Evolutionary conservation across 2,888 invertebrate genomes (phyloP), one percentile per base, ranked within the genome.

Genomic region (Ypsolopha sequella): DNA sequence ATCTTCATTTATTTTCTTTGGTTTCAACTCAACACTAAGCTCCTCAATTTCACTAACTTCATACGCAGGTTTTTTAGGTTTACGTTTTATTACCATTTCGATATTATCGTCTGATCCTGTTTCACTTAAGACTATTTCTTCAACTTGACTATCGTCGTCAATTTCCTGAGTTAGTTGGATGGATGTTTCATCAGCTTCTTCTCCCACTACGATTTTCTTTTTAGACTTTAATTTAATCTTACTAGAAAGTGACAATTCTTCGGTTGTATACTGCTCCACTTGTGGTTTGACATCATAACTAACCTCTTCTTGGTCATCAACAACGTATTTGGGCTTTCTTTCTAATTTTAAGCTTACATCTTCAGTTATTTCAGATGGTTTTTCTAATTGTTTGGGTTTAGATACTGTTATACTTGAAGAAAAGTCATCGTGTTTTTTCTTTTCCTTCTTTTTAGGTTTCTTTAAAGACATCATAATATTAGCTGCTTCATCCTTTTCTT

Each of bases 191-290:
- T 90, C 91, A 36, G 90, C 87, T 70, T 91, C 92, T 76, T 93
- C 93, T 33, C 88, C 88, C 63, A 89, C 84, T 7, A 89, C 90
- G 11, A 86, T 76, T 51, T 89, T 90, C 60, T 88, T 90, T 66
- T 88, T 90, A 56, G 91, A 89, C 65, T 91, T 91, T 36, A 93
- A 63, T 73, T 89, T 91, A 33, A 93, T 90, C 74, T 91, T 92
- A 57, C 92, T 92, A 0, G 91, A 91, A 78, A 92, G 88, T 9
- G 91, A 91, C 55, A 93, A 82, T 66, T 93, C 92, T 82, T 93
- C 92, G 69, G 91, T 90, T 48, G 90, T 90, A 62, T 90, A 91
- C 51, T 76, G 75, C 36, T 81, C 79, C 34, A 61, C 61, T 59
- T 70, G 70, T 11, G 78, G 68, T 61, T 80, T 87, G 0, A 87